phyloP scores from a whole-genome alignment of 2,888 invertebrate species.

The Zygogramma bicolorata region DNA sequence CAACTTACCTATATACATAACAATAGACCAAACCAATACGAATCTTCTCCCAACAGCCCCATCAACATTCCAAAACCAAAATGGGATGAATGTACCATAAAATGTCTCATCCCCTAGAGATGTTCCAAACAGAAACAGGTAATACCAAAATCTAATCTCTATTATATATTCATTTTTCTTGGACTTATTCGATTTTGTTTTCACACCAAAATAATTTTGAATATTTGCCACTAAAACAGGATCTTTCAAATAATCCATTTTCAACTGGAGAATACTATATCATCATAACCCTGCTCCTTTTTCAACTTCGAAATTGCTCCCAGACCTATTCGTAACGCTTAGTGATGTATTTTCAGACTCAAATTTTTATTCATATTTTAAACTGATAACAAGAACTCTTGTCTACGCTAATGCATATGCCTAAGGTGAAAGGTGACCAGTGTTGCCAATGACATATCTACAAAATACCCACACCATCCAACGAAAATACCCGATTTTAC shows the following conservation, averaged over 20 bases:
- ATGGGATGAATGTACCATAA: conserved; percentile 91
- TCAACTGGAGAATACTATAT: neutral
- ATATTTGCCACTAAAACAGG: conserved; percentile 82
- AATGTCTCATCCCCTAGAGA: conserved; percentile 92
- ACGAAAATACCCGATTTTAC: too few species aligned
- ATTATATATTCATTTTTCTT: conserved; percentile 67
- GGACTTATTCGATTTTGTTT: conserved; percentile 55
- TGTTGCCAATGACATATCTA: too few species aligned
- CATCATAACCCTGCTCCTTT: too few species aligned
- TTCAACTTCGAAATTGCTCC: too few species aligned
- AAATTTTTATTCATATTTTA: too few species aligned
- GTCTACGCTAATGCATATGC: too few species aligned
- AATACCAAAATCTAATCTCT: conserved; percentile 85
- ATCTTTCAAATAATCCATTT: conserved; percentile 78
- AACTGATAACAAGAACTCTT: too few species aligned
- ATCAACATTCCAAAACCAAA: conserved; percentile 96
- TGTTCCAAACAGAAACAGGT: conserved; percentile 86
- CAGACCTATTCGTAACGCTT: too few species aligned
- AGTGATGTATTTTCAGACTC: too few species aligned
- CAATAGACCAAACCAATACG: conserved; percentile 83
- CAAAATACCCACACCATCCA: too few species aligned
- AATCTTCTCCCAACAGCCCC: conserved; percentile 87
- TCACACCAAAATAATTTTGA: conserved; percentile 84
- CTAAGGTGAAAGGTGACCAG: too few species aligned
- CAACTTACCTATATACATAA: conserved; percentile 84